These are phyloP conservation scores for Oryzias javanicus DNA, from an alignment of 2,113 vertebrate species.

Conservation along the genomic window DNA sequence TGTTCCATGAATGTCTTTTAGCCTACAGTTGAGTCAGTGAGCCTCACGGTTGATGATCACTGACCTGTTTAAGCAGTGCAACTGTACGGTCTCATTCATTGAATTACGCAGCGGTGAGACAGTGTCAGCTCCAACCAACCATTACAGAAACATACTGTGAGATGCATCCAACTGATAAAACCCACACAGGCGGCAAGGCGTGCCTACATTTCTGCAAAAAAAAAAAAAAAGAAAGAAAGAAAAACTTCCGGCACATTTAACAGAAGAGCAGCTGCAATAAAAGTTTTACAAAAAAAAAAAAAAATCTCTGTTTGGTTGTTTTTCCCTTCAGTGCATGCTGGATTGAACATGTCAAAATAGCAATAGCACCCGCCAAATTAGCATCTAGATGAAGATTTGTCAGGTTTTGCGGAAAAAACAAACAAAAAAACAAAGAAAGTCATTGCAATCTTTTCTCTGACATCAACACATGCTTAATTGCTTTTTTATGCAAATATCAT, in stretches of 20 bases:
- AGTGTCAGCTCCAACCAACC: conserved; percentile 34
- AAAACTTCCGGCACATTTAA: neutral
- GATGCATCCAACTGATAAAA: conserved; percentile 34
- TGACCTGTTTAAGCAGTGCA: conserved; percentile 46
- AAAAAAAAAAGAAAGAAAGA: neutral
- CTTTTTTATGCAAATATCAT: no score
- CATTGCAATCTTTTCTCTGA: no score
- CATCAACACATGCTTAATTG: no score
- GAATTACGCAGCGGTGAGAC: conserved; percentile 19
- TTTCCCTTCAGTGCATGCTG: neutral
- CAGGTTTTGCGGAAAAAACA: no score
- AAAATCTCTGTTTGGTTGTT: neutral
- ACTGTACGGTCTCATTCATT: conserved; percentile 36
- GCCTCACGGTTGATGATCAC: conserved; percentile 23
- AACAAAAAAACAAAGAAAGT: no score
- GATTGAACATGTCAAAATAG: neutral
- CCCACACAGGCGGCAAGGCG: conserved; percentile 17
- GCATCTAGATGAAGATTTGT: no score
- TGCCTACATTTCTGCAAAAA: conserved; percentile 5
- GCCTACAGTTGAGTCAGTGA: neutral
- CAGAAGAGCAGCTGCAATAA: neutral
- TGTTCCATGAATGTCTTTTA: neutral
- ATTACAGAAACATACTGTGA: conserved; percentile 32
- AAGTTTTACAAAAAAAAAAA: neutral
- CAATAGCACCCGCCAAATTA: no score